A percentile compares a stretch with the other conserved stretches of the same genome.
Evolutionary conservation across 1,140 invertebrate genomes (phyloP).

Genomic region (Chrysopa pallens): DNA sequence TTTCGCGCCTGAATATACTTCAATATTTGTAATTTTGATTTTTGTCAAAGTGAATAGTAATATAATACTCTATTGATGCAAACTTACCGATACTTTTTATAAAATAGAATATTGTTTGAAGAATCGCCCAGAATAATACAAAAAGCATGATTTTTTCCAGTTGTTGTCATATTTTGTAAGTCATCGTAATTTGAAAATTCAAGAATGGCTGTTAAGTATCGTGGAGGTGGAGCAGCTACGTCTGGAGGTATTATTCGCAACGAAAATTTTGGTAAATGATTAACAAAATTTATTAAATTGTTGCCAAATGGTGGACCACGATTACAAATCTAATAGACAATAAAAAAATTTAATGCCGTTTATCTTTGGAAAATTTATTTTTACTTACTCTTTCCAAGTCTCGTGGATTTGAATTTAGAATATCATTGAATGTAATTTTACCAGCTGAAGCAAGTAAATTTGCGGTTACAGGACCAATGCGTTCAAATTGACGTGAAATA

Average conservation of each 20-base stretch:
- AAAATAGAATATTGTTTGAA: slow-evolving; percentile 19
- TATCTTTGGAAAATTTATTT: too few species aligned
- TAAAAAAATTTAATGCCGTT: neutral
- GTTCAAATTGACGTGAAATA: slow-evolving; percentile 49
- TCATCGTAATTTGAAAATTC: slow-evolving; percentile 3
- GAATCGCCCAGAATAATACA: slow-evolving; percentile 28
- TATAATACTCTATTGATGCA: too few species aligned
- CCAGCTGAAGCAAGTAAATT: slow-evolving; percentile 42
- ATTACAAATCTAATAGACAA: slow-evolving; percentile 13
- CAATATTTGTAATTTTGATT: too few species aligned
- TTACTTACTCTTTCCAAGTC: slow-evolving; percentile 49
- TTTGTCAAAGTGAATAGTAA: too few species aligned
- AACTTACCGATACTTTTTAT: neutral
- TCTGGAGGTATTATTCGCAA: slow-evolving; percentile 5
- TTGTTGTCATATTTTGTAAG: slow-evolving; percentile 4
- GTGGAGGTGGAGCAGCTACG: neutral
- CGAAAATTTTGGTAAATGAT: slow-evolving; percentile 12
- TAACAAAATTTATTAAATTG: slow-evolving; percentile 11
- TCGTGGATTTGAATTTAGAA: slow-evolving; percentile 46
- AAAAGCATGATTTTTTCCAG: slow-evolving; percentile 5
- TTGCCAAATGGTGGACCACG: slow-evolving; percentile 17
- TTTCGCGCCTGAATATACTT: too few species aligned
- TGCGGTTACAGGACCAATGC: slow-evolving; percentile 47
- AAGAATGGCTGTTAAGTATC: neutral
- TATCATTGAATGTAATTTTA: slow-evolving; percentile 42